Evolutionary conservation across 2,888 invertebrate genomes (phyloP).

Genomic region (Lithosia quadra): DNA sequence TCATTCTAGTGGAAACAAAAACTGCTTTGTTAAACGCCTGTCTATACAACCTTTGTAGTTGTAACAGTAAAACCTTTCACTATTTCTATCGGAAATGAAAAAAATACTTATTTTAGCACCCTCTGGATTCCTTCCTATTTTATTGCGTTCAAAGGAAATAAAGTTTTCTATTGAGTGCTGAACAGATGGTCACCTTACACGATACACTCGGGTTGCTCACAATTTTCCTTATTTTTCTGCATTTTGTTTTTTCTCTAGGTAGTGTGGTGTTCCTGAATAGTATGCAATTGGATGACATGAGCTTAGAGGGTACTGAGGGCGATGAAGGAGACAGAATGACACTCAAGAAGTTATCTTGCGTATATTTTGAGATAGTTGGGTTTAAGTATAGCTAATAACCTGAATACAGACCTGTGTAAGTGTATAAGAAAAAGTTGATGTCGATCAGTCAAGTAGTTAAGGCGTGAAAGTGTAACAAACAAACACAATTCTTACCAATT

Average conservation of each 20-base stretch:
- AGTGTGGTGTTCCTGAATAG: neutral
- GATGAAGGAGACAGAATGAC: neutral
- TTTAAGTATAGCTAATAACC: neutral
- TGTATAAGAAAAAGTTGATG: too few relatives aligned
- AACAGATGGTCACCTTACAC: conserved; percentile 1
- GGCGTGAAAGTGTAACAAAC: too few relatives aligned
- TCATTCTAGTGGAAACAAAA: too few relatives aligned
- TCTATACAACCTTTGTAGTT: neutral
- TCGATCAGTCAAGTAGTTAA: too few relatives aligned
- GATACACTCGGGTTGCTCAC: conserved; percentile 32
- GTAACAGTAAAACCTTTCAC: neutral
- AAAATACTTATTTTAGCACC: neutral
- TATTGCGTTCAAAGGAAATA: conserved; percentile 1
- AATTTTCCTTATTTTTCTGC: conserved; percentile 47
- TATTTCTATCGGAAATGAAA: neutral
- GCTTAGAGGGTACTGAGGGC: neutral
- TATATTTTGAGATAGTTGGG: neutral
- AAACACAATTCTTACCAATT: too few relatives aligned
- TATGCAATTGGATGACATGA: neutral
- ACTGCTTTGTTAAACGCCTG: too few relatives aligned
- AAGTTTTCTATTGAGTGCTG: neutral
- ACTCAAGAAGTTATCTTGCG: neutral
- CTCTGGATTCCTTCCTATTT: neutral
- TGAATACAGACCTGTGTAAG: too few relatives aligned
- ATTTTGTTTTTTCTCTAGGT: conserved; percentile 35